Base-by-base conservation (phyloP, 2,888 invertebrate species). In the Drosophila quinaria region DNA sequence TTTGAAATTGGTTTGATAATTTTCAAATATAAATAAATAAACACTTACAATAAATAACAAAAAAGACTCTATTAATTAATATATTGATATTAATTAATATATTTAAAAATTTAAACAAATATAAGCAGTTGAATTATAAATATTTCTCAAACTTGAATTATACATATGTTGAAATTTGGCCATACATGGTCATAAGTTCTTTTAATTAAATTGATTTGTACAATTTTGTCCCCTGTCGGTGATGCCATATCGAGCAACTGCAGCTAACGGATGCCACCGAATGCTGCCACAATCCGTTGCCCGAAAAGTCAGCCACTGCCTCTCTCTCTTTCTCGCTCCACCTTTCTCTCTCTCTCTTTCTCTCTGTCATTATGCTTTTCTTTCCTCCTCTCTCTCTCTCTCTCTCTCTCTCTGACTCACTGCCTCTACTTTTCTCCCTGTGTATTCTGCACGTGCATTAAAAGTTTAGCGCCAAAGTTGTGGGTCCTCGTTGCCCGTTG, bases 381-480 rank as follows among this genome's bases (percentile, higher is more conserved):
- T 19, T 0, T 11, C 41, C 6, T 1, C n/a, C 11, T 17, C 35
- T 4, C 52, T 46, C 25, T 17, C 37, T 5, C n/a, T n/a, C n/a
- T n/a, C n/a, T n/a, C 11, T 17, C 35, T 4, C 52, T 46, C 25
- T 25, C 37, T 6, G 11, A 22, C n/a, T 11, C 54, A 47, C n/a
- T 8, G 25, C 8, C 41, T 47, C 58, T 67, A 15, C 42, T 49
- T 49, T 19, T 63, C 62, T 63, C 50, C 35, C 56, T 63, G 50
- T 62, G 66, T 15, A 50, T 62, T 64, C 39, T 68, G 80, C 70
- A 85, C 88, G 87, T 83, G 86, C 83, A 88, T 88, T 88, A 83
- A 86, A 85, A 88, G 75, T 85, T 85, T 80, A 71, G 83, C 87
- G 74, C 67, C 86, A 83, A 80, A 88, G 78, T 88, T 78, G 79